Evolutionary conservation across 2,888 invertebrate genomes (phyloP).

Genomic region (Mimumesa dahlbomi): DNA sequence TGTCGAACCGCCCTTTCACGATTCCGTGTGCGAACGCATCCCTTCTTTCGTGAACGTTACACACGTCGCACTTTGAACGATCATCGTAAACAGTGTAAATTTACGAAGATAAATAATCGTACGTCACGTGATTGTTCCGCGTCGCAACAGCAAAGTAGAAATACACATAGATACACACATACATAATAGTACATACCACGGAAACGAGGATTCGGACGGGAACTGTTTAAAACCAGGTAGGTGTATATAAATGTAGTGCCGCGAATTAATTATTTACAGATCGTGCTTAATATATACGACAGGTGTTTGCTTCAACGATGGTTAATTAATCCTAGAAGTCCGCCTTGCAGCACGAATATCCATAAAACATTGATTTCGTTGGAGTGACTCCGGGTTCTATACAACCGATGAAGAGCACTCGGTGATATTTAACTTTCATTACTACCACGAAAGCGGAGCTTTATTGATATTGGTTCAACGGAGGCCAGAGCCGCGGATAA

Average conservation of each 20-base stretch:
- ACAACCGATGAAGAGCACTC: slow-evolving; percentile 40
- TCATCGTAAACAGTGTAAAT: neutral
- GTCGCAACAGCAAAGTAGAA: too few relatives aligned
- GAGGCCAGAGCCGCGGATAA: slow-evolving; percentile 67
- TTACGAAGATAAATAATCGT: neutral
- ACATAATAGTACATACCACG: too few relatives aligned
- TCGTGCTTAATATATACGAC: slow-evolving; percentile 53
- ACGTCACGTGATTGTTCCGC: neutral
- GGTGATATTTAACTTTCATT: slow-evolving; percentile 76
- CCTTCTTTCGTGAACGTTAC: too few relatives aligned
- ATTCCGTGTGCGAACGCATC: neutral
- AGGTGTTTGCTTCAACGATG: slow-evolving; percentile 47
- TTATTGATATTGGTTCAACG: slow-evolving; percentile 72
- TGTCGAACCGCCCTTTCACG: slow-evolving; percentile 7
- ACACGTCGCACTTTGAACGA: neutral
- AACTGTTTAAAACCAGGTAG: too few relatives aligned
- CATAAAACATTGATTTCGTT: slow-evolving; percentile 57
- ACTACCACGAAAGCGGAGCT: slow-evolving; percentile 69
- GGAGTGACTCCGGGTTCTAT: slow-evolving; percentile 24
- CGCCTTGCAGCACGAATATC: slow-evolving; percentile 67
- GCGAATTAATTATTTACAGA: slow-evolving; percentile 38
- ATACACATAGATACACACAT: too few relatives aligned
- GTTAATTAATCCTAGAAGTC: slow-evolving; percentile 71
- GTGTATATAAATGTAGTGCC: too few relatives aligned
- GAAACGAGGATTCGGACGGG: too few relatives aligned